Evolutionary conservation across 2,888 invertebrate species (phyloP), one percentile per base, ranked within the genome.

Genomic region (Drosophila kuntzei): DNA sequence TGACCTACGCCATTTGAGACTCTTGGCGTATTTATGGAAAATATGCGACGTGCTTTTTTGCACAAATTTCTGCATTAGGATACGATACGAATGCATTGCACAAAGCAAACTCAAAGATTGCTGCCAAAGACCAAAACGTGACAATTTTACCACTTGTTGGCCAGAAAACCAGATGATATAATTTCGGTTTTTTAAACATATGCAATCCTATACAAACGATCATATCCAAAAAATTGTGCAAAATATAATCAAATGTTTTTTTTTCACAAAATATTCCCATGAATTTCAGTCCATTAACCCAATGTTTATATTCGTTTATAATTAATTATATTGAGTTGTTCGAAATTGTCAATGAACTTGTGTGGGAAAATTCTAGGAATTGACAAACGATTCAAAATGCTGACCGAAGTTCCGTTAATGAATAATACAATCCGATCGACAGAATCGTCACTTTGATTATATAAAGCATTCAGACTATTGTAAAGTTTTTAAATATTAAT

Each of bases 341-440:
- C 3, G 16, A 57, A 27, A 63, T 87, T 87, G 85, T 81, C 88
- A 86, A 83, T 86, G 88, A 86, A 86, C 88, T 86, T 87, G 74
- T 32, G 41, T 46, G 29, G 1, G n/a, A 16, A 29, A 57, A 53
- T 80, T 86, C 83, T 50, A 44, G 44, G 83, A 79, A 80, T 25
- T 46, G n/a, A n/a, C 34, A 29, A 47, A 55, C 16, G 44, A n/a
- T 41, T 20, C 9, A 44, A 82, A 70, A 16, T 80, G 88, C 88
- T 87, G 85, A 85, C 78, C 44, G 18, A 67, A 85, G 68, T 85
- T 87, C 84, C 81, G 84, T 51, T 20, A 25, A 53, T 65, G 34
- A 47, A 58, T 58, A 29, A 68, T 44, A 57, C 25, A 32, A 58
- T 18, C 9, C n/a, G 8, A 47, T 43, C 25, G 25, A 16, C 20